phyloP scores from a whole-genome alignment of 2,888 invertebrate genomes.

The Meiosimyza platycephala region DNA sequence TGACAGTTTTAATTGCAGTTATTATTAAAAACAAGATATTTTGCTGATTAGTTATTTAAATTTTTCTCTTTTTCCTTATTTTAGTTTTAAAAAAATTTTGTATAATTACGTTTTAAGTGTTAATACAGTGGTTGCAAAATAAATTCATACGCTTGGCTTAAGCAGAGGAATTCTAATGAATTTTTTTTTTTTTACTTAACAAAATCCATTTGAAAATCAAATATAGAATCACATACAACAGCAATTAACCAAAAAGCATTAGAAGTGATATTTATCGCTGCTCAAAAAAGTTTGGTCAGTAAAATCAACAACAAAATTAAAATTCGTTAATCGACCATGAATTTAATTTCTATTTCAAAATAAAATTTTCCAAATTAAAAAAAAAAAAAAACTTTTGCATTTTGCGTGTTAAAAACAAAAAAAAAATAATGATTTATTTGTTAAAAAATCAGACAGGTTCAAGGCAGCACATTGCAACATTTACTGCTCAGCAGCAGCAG shows the following conservation, averaged over 20 bases:
- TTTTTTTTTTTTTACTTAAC: no score
- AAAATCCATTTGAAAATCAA: no score
- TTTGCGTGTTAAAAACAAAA: not conserved
- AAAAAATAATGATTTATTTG: not conserved
- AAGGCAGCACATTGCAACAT: constrained; percentile 30
- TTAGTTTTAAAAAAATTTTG: no score
- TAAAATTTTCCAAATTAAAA: no score
- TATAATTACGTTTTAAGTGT: no score
- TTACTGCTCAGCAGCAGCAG: not conserved
- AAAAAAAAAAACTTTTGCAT: no score
- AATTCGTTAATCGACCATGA: constrained; percentile 17
- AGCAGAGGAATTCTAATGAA: no score
- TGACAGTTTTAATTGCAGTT: not conserved
- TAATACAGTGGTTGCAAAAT: no score
- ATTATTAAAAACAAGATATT: not conserved
- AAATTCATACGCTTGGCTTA: no score
- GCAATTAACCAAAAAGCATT: not conserved
- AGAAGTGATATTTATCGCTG: no score
- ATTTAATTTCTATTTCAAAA: not conserved
- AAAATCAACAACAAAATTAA: not conserved
- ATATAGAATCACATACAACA: not conserved
- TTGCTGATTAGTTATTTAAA: not conserved
- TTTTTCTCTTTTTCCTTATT: no score
- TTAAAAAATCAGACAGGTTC: constrained; percentile 26
- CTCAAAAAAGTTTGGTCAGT: not conserved